Base-by-base conservation (phyloP, 2,113 vertebrate genomes). In the Percina caprodes region DNA sequence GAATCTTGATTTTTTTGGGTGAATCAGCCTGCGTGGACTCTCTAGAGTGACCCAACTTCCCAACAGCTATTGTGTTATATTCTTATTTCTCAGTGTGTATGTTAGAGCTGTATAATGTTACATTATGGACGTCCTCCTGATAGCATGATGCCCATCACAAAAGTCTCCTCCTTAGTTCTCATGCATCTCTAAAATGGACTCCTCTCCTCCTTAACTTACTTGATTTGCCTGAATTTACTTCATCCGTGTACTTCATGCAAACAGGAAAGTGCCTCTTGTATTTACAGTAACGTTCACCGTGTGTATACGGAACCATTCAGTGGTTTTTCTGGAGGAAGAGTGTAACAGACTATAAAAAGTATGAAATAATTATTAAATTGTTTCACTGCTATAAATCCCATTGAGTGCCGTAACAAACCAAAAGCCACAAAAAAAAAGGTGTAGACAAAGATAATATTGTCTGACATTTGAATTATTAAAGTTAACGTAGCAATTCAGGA, bases 1-100 rank as follows among this genome's bases (percentile, higher is more conserved):
- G 69, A 88, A 79, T 9, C 19, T 19, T 21, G 6, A 15, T 65
- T 63, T 61, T 18, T 23, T 30, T 55, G 18, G 6, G 3, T 67
- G 52, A 59, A 23, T 76, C 39, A 48, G 26, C 6, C 12, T 15
- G 23, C 5, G 4, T 45, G 54, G 19, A 13, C 2, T 26, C 16
- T 24, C 11, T 2, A 2, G 12, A 10, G 48, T 33, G 45, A 61
- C 21, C 58, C 19, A 9, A 10, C 7, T 52, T 52, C 1, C 10
- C 2, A 7, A 11, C 11, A 45, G 7, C 1, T n/a, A 23, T 35
- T 23, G 12, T n/a, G 6, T 26, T 2, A 19, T 18, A 33, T 48
- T 30, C 11, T 14, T 26, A 21, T 54, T 35, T 26, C 14, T 26
- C 15, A 21, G 16, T 33, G 12, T n/a, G n/a, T 11, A 18, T 42